Evolutionary conservation across 2,888 invertebrate species (phyloP), one percentile per base, ranked within the genome.

Genomic region (Digitonthophagus gazella): DNA sequence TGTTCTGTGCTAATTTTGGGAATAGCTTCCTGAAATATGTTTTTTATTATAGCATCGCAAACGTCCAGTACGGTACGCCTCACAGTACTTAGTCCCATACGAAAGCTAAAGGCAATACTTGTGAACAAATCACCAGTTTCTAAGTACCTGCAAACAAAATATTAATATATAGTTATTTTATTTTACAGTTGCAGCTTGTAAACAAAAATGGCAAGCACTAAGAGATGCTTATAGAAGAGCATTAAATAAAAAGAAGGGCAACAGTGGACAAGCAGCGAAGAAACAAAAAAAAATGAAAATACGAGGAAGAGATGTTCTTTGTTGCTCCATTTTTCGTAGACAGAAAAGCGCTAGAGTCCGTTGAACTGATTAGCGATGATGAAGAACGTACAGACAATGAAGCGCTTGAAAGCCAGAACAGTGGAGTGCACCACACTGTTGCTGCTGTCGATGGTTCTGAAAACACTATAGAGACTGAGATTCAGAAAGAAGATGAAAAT

Each of bases 201-300:
- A 57, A 57, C 57, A 57, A 57, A 57, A 57, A 57, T 57, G 57
- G 3, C 57, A 57, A 22, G 14, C 57, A n/a, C 14, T 57, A 57
- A 57, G 58, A 66, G 20, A 66, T 20, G 15, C 66, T 22, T 58
- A 58, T 58, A 58, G 66, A 28, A 58, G 66, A 56, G 20, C 58
- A 16, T 58, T 67, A 58, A 67, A 67, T 18, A 67, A 58, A 15
- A 56, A 66, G 19, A 65, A 54, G 28, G 28, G 22, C 57, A 67
- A 67, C 58, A 58, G 61, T 67, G 67, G 44, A 15, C 55, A 63
- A 20, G 67, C 67, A 22, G 54, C 66, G n/a, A n/a, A 65, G 22
- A 56, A 65, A 65, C 55, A 65, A 56, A 14, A 18, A 55, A 61
- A 63, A 67, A 63, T 67, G 63, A 61, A n/a, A 28, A 67, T 67